A percentile compares a stretch with the other conserved stretches of the same genome.
Evolutionary conservation across 2,113 vertebrate genomes (phyloP).

Genomic region (Phaethon lepturus): DNA sequence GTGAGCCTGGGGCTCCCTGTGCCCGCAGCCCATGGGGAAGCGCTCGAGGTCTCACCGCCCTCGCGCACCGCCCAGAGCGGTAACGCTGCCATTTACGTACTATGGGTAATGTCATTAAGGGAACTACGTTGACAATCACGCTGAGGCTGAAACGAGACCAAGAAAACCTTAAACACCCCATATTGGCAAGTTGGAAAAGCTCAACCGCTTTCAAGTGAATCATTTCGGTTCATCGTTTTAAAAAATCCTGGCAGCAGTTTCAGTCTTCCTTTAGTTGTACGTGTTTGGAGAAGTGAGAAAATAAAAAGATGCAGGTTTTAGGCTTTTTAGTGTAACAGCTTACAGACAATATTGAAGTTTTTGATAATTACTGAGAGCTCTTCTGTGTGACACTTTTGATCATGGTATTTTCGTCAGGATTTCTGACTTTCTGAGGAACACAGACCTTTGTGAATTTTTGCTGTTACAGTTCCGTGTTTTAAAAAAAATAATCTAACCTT

Average conservation of each 20-base stretch:
- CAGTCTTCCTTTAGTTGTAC: not conserved
- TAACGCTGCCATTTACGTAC: fast-evolving
- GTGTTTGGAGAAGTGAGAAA: slow-evolving; percentile 42
- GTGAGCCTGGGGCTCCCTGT: not conserved
- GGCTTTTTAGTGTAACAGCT: slow-evolving; percentile 22
- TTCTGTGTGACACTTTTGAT: slow-evolving; percentile 22
- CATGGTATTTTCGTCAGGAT: slow-evolving; percentile 17
- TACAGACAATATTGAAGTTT: slow-evolving; percentile 47
- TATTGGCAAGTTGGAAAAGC: not conserved
- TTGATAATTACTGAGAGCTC: slow-evolving; percentile 31
- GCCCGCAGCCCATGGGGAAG: not conserved
- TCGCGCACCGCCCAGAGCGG: fast-evolving
- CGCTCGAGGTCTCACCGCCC: fast-evolving
- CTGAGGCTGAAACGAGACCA: not conserved
- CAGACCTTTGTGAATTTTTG: slow-evolving; percentile 19
- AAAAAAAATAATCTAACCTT: not conserved
- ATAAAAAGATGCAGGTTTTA: slow-evolving; percentile 6
- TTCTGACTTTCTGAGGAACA: slow-evolving; percentile 21
- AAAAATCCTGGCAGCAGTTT: not conserved
- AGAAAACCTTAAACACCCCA: not conserved
- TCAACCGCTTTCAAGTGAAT: not conserved
- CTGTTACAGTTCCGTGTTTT: not conserved
- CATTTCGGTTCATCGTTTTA: not conserved
- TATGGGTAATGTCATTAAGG: not conserved
- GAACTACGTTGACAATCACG: not conserved